Evolutionary conservation across 2,888 invertebrate species (phyloP).

Genomic region (Chrysodeixis includens): DNA sequence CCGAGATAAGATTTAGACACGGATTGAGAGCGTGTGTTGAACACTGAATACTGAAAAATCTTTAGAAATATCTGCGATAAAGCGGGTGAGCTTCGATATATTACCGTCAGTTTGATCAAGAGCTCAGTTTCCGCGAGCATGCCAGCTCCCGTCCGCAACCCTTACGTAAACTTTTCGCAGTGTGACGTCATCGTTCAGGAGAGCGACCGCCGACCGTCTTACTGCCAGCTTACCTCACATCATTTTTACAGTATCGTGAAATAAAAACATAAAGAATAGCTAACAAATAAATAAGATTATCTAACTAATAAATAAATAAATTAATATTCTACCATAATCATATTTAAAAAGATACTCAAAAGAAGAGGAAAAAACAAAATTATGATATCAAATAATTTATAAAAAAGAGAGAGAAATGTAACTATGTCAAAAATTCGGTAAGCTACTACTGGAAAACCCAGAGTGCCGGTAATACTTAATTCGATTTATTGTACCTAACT

Average conservation of each 20-base stretch:
- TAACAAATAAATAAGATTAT: not conserved
- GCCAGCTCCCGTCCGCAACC: slow-evolving; percentile 1
- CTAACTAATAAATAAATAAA: not conserved
- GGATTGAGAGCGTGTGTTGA: not conserved
- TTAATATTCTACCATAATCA: no score
- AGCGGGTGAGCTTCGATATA: not conserved
- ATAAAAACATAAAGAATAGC: not conserved
- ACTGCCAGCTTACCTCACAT: not conserved
- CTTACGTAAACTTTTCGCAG: slow-evolving; percentile 9
- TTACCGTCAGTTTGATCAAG: not conserved
- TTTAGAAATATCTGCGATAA: not conserved
- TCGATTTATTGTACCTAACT: no score
- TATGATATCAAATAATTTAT: no score
- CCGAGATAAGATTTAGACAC: not conserved
- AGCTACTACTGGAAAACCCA: no score
- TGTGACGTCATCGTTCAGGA: slow-evolving; percentile 7
- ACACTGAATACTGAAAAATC: not conserved
- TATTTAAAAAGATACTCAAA: no score
- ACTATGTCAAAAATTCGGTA: no score
- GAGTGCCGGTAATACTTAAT: no score
- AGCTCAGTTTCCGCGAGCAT: slow-evolving; percentile 2
- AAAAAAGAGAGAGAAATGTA: no score
- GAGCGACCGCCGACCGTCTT: not conserved
- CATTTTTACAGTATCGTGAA: not conserved
- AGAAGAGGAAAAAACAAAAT: not conserved